Conservation (phyloP, 2,888 invertebrate species). For the Rhodophaea formosa region DNA sequence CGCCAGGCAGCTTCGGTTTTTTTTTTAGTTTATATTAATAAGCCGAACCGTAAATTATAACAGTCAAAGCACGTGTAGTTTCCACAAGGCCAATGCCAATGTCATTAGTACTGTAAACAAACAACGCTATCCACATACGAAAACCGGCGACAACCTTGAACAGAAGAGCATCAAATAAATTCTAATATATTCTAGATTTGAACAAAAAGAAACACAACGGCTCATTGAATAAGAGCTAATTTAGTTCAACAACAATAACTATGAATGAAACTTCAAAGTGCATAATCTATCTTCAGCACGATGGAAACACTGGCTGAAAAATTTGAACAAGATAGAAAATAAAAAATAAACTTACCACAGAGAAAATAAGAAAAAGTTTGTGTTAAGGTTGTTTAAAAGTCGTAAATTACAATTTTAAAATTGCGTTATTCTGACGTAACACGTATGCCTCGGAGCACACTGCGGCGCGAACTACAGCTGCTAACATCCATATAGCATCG, state of each 20-base stretch:
- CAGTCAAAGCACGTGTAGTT: background rate
- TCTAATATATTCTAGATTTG: background rate
- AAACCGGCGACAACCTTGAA: background rate
- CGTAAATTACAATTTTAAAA: background rate
- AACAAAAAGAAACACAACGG: background rate
- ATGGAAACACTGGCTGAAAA: background rate
- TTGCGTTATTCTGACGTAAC: background rate
- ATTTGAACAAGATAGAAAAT: background rate
- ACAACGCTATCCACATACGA: background rate
- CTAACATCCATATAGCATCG: background rate
- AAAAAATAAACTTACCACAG: background rate
- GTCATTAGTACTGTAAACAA: background rate
- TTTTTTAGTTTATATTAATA: no score
- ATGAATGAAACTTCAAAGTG: background rate
- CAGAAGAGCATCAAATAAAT: background rate
- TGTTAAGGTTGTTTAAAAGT: no score
- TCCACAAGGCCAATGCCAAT: background rate
- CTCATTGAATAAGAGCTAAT: background rate
- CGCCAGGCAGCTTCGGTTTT: no score
- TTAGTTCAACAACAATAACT: background rate
- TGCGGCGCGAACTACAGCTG: background rate
- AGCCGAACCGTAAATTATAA: no score
- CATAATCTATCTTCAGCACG: no score
- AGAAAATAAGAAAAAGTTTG: background rate
- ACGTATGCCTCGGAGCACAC: slow-evolving; percentile 5